Conservation (phyloP, 2,888 invertebrate genomes). For the Boloria euphrosyne region DNA sequence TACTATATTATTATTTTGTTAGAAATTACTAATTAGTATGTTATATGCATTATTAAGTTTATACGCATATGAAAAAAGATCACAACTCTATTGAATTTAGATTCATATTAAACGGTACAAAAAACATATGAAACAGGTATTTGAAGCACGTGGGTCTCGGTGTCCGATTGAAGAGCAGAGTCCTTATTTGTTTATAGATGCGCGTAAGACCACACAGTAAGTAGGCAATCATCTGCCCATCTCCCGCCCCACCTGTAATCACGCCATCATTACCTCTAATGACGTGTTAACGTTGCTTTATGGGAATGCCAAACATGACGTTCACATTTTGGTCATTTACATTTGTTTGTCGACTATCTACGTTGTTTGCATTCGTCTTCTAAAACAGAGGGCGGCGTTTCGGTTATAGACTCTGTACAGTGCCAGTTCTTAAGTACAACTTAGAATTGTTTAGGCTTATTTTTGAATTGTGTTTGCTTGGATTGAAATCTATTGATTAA, state of each 20-base stretch:
- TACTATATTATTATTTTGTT: no score
- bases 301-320: constrained; percentile 83
- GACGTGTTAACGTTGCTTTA: constrained; percentile 82
- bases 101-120: constrained; percentile 22
- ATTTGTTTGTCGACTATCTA: constrained; percentile 81
- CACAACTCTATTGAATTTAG: not conserved
- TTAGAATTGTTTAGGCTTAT: constrained; percentile 58
- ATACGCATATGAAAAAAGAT: not conserved
- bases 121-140: constrained; percentile 36
- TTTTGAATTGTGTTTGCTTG: constrained; percentile 44
- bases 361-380: constrained; percentile 76
- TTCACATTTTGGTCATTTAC: constrained; percentile 82
- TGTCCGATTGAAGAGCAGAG: constrained; percentile 51
- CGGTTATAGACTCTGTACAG: constrained; percentile 62
- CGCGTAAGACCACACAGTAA: constrained; percentile 74
- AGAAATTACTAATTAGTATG: no score
- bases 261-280: constrained; percentile 82
- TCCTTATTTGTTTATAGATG: constrained; percentile 69
- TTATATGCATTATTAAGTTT: not conserved
- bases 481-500: constrained; percentile 31
- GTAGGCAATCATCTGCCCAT: constrained; percentile 73
- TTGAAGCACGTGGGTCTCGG: constrained; percentile 61
- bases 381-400: constrained; percentile 81
- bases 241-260: constrained; percentile 75
- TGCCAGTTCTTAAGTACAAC: constrained; percentile 71